Evolutionary conservation across 2,888 invertebrate species (phyloP), one percentile per base, ranked within the genome.

Genomic region (Masnerella sp.): DNA sequence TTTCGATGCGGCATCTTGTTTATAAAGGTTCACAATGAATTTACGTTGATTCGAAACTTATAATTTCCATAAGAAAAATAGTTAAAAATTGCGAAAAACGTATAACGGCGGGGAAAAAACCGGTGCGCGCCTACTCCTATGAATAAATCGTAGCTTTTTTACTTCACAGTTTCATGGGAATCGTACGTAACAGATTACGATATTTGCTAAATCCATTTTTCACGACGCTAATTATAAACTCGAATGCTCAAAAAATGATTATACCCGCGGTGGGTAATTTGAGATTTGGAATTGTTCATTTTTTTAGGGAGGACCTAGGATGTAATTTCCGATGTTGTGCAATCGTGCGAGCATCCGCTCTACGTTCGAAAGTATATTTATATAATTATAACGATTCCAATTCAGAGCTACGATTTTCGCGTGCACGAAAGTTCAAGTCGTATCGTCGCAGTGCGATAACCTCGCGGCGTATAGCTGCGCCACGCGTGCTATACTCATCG

Each of bases 301-400:
- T 58, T 67, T 58, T 49, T 12, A 17, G 30, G 45, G 17, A 3
- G 20, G 58, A 11, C 47, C 25, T 58, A 42, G 49, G 68, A 43
- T 59, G 43, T 59, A 59, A 68, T 59, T 68, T 58, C 18, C 36
- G 51, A 38, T 36, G 51, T 68, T 68, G 68, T 43, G 51, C 43
- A 68, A 68, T 59, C 51, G 43, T 47, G 28, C 58, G 42, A 42
- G 12, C 32, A 12, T 34, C 18, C 58, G 30, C 28, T 32, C 18
- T 38, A 28, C 45, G 36, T 54, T 64, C 38, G 54, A 64, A 64
- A 56, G 56, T 40, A 56, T 49, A 67, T 56, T 67, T 56, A 58
- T 58, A 67, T 58, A 67, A 58, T 67, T 56, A 56, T 52, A 65
- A 65, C 65, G 65, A 65, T 65, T 65, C 30, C 47, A 45, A 65